These are phyloP conservation scores for Poecilus cupreus DNA, from an alignment of 2,888 invertebrate genomes.

Conservation along the genomic window DNA sequence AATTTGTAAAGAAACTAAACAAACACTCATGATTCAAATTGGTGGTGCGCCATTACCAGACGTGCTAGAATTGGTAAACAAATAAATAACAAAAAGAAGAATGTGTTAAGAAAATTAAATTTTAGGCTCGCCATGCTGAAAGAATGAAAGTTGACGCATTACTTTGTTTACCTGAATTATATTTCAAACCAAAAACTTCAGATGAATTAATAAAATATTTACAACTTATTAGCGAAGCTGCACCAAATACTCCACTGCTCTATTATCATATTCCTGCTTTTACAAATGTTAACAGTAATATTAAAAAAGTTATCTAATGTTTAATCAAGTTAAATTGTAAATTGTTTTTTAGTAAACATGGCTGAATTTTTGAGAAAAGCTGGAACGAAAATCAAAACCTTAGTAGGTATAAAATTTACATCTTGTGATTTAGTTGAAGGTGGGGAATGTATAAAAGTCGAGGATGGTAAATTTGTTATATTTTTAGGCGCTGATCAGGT, in stretches of 20 bases:
- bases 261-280: slow-evolving; percentile 89
- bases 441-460: slow-evolving; percentile 75
- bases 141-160: slow-evolving; percentile 79
- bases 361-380: slow-evolving; percentile 80
- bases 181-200: slow-evolving; percentile 80
- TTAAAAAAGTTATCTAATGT: too few species aligned
- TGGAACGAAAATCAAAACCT: slow-evolving; percentile 80
- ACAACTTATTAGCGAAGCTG: slow-evolving; percentile 79
- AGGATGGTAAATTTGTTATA: slow-evolving; percentile 75
- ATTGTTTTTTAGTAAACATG: slow-evolving; percentile 79
- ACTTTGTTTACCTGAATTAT: slow-evolving; percentile 84
- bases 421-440: slow-evolving; percentile 83
- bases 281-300: slow-evolving; percentile 83
- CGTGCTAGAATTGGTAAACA: slow-evolving; percentile 81
- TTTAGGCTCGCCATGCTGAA: slow-evolving; percentile 82
- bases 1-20: slow-evolving; percentile 74
- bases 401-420: slow-evolving; percentile 90
- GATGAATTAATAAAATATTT: slow-evolving; percentile 81
- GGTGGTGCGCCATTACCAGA: slow-evolving; percentile 82
- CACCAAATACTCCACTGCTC: slow-evolving; percentile 84
- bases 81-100: too few species aligned
- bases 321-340: too few species aligned
- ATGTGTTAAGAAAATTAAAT: too few species aligned
- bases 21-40: slow-evolving; percentile 83
- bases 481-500: slow-evolving; percentile 84